Percentiles rank a stretch among this genome's conserved stretches.
Conservation (phyloP, 2,113 vertebrate genomes). For the Microcebus murinus region DNA sequence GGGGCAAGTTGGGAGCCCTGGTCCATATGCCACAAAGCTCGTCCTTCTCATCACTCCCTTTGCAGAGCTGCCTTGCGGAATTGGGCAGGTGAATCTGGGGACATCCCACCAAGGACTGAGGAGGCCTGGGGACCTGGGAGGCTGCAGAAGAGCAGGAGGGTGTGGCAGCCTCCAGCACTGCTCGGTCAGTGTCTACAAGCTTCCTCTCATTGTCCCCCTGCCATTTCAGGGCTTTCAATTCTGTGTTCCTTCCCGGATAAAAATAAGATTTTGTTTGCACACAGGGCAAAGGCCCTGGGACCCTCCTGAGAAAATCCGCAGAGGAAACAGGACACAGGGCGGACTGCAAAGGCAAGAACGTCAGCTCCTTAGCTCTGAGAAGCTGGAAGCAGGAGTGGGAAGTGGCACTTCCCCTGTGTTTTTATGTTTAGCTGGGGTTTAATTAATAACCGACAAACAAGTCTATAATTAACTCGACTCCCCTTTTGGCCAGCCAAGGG, state of each 20-base stretch:
- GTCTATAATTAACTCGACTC: conserved; percentile 75
- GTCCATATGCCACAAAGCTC: too few species aligned
- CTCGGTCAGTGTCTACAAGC: conserved; percentile 84
- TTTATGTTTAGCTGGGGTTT: conserved; percentile 77
- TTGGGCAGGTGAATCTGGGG: not conserved
- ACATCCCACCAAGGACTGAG: not conserved
- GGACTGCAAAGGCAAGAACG: not conserved
- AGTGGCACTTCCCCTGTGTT: conserved; percentile 72
- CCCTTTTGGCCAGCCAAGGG: conserved; percentile 48
- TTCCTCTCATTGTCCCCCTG: conserved; percentile 93
- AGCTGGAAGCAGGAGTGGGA: conserved; percentile 64
- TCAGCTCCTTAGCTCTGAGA: conserved; percentile 71
- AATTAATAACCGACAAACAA: conserved; percentile 69
- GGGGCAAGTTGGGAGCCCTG: not conserved
- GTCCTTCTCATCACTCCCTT: not conserved
- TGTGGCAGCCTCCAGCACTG: conserved; percentile 50
- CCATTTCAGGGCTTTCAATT: conserved; percentile 56
- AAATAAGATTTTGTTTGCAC: conserved; percentile 94
- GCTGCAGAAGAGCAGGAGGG: conserved; percentile 69
- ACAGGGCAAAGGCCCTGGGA: conserved; percentile 85
- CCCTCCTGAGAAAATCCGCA: conserved; percentile 83
- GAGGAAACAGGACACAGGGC: conserved; percentile 68
- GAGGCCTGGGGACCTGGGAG: conserved; percentile 44
- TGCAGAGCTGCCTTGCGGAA: not conserved
- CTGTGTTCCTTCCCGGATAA: conserved; percentile 89